These are phyloP conservation scores for Myodes glareolus DNA, from an alignment of 2,113 vertebrate species.

Conservation along the genomic window DNA sequence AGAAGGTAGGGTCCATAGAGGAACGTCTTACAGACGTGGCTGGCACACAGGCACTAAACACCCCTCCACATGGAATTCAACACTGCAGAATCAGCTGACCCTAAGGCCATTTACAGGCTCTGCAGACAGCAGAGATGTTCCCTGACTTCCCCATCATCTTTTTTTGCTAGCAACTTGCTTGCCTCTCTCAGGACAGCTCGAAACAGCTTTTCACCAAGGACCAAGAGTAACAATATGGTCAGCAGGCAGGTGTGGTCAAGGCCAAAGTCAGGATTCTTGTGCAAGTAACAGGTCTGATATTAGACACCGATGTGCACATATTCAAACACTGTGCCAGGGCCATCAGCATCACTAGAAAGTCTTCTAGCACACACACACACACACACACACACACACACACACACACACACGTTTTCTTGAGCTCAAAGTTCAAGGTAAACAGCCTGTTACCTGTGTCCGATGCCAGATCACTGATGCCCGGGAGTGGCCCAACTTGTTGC, in stretches of 20 bases:
- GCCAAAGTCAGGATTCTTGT: neutral
- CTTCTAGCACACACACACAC: neutral
- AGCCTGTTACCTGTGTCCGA: constrained; percentile 94
- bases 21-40: neutral
- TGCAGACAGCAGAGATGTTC: neutral
- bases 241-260: neutral
- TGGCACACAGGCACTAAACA: neutral
- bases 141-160: neutral
- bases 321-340: neutral
- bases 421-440: accelerated
- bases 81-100: neutral
- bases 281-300: neutral
- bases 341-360: accelerated
- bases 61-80: neutral
- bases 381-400: too few relatives aligned
- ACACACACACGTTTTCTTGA: accelerated
- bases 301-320: accelerated
- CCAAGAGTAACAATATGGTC: accelerated
- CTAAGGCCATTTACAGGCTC: neutral
- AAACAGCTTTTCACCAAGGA: neutral
- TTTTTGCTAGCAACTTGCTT: neutral
- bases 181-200: too few relatives aligned
- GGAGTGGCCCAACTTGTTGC: constrained; percentile 99
- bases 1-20: neutral
- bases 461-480: constrained; percentile 99